phyloP scores from a whole-genome alignment of 35 echinoderm and acorn worm genomes.

The Holothuria glaberrima region DNA sequence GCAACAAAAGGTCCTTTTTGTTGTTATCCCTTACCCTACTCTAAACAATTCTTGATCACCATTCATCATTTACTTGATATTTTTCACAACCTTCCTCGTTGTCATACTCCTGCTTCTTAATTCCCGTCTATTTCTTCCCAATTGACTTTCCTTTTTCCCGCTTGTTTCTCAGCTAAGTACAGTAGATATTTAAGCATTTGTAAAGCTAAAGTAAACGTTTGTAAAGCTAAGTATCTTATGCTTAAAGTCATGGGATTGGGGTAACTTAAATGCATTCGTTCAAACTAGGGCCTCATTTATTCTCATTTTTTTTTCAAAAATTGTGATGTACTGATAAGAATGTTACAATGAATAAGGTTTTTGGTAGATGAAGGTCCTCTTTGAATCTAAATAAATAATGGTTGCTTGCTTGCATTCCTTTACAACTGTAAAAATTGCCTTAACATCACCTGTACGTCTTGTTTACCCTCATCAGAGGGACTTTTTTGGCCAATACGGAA shows the following conservation, averaged over 20 bases:
- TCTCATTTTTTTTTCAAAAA: not conserved
- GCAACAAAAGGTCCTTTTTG: no score
- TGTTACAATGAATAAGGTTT: no score
- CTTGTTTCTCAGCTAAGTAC: not conserved
- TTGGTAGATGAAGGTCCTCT: no score
- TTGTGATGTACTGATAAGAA: not conserved
- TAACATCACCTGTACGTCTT: no score
- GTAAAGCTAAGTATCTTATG: not conserved
- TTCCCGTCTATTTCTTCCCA: not conserved
- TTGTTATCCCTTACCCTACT: no score
- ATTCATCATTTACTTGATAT: not conserved
- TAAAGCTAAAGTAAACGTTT: no score
- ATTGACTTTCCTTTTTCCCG: not conserved
- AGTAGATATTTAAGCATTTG: constrained; percentile 13
- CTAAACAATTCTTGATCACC: no score
- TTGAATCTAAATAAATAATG: no score
- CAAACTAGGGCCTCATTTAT: not conserved
- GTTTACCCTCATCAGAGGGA: no score
- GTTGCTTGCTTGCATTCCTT: no score
- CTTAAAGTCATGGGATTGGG: not conserved
- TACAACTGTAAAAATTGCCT: no score
- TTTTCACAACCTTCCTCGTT: not conserved
- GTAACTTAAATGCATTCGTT: not conserved
- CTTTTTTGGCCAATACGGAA: no score
- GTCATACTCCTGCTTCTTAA: constrained; percentile 1